Conservation (phyloP, 2,797 vertebrate species). For the Pelobates cultripes region DNA sequence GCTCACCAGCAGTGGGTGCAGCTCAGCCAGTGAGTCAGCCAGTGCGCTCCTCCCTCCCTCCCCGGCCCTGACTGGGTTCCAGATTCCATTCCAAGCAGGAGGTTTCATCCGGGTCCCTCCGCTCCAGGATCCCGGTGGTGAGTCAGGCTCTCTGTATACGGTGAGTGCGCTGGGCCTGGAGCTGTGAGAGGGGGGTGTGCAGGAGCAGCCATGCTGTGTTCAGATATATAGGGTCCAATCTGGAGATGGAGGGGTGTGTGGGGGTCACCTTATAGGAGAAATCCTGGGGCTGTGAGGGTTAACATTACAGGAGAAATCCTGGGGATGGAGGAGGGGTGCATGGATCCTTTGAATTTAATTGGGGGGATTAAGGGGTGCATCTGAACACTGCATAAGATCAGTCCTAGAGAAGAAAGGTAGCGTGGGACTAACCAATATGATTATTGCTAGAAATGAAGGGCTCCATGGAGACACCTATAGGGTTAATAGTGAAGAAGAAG, state of each 20-base stretch:
- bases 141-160: background rate
- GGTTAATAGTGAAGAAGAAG: too few relatives aligned
- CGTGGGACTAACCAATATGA: too few relatives aligned
- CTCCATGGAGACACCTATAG: too few relatives aligned
- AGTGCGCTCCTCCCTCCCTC: background rate
- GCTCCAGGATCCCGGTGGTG: background rate
- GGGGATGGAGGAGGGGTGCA: background rate
- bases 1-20: slow-evolving; percentile 5
- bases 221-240: background rate
- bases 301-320: too few relatives aligned
- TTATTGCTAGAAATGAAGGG: too few relatives aligned
- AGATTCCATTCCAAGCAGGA: slow-evolving; percentile 7
- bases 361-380: background rate
- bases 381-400: too few relatives aligned
- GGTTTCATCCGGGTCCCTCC: slow-evolving; percentile 2
- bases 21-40: background rate
- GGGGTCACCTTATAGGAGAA: background rate
- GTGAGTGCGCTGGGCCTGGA: background rate
- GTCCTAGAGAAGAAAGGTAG: too few relatives aligned
- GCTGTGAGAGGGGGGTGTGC: background rate
- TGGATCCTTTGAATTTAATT: background rate
- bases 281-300: too few relatives aligned
- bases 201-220: background rate
- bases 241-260: background rate
- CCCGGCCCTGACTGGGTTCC: background rate